Conservation (phyloP, 2,113 vertebrate genomes). For the Lophius piscatorius region DNA sequence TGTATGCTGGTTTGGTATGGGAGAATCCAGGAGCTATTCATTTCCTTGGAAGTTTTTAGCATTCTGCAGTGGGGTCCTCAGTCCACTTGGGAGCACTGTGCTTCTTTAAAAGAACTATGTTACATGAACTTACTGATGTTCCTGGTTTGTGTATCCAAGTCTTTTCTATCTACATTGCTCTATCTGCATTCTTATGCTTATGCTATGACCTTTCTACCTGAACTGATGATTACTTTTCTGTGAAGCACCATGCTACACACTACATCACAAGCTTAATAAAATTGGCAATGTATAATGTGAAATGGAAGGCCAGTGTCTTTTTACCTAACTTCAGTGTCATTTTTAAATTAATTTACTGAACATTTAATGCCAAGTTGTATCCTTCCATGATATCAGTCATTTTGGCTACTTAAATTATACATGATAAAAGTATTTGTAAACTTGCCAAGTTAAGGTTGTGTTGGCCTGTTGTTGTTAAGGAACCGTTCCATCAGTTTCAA, state of each 20-base stretch:
- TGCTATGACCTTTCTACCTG: conserved; percentile 59
- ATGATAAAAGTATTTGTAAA: too few relatives aligned
- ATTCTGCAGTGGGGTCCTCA: conserved; percentile 24
- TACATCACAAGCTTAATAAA: conserved; percentile 42
- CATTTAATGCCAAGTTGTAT: too few relatives aligned
- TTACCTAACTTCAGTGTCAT: conserved; percentile 22
- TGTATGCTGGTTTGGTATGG: neutral
- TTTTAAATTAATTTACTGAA: conserved; percentile 28
- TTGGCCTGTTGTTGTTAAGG: too few relatives aligned
- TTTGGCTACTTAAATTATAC: too few relatives aligned
- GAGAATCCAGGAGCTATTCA: neutral
- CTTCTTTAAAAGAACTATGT: conserved; percentile 28
- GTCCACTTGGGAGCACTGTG: conserved; percentile 71
- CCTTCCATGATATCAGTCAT: too few relatives aligned
- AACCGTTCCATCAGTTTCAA: too few relatives aligned
- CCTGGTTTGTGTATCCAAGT: conserved; percentile 39
- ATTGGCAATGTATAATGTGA: conserved; percentile 40
- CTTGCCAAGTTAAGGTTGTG: too few relatives aligned
- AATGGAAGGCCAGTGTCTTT: conserved; percentile 42
- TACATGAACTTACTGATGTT: conserved; percentile 4
- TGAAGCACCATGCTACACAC: conserved; percentile 51
- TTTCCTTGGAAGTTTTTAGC: neutral
- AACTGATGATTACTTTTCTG: conserved; percentile 66
- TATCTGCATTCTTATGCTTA: conserved; percentile 59
- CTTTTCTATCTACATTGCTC: conserved; percentile 52